phyloP scores from a whole-genome alignment of 2,797 vertebrate genomes.

The Rallus crepitans region DNA sequence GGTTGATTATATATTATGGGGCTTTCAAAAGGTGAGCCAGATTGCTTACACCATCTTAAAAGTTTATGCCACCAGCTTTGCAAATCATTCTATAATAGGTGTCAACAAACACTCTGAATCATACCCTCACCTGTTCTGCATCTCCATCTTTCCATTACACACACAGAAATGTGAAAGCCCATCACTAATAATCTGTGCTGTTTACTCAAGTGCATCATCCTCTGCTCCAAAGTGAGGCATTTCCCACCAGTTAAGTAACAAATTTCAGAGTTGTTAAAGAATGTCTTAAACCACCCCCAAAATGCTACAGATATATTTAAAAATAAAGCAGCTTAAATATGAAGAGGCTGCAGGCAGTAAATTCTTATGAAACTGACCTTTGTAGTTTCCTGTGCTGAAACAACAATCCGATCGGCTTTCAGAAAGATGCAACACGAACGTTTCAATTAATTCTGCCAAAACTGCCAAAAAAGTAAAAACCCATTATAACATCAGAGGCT shows the following conservation, averaged over 20 bases:
- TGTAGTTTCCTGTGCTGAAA: constrained; percentile 82
- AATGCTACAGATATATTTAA: neutral
- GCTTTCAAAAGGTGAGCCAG: neutral
- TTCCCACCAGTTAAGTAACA: neutral
- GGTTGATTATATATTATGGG: neutral
- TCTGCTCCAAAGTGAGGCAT: neutral
- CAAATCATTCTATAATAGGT: neutral
- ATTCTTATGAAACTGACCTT: constrained; percentile 83
- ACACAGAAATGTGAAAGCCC: neutral
- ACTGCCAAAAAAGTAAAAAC: constrained; percentile 79
- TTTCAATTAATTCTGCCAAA: constrained; percentile 90
- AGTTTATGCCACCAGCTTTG: neutral
- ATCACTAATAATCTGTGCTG: neutral
- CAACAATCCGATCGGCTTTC: constrained; percentile 81
- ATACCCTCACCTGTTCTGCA: neutral
- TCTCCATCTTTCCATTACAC: neutral
- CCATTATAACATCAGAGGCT: constrained; percentile 53
- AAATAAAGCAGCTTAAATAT: neutral
- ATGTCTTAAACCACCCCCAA: neutral
- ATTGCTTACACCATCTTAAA: neutral
- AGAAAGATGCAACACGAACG: constrained; percentile 84
- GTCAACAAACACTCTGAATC: neutral
- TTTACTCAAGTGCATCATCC: neutral
- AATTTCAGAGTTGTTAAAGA: neutral
- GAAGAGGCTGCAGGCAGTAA: neutral